Evolutionary conservation across 2,797 vertebrate species (phyloP), one percentile per base, ranked within the genome.

Genomic region (Gastrophryne carolinensis): DNA sequence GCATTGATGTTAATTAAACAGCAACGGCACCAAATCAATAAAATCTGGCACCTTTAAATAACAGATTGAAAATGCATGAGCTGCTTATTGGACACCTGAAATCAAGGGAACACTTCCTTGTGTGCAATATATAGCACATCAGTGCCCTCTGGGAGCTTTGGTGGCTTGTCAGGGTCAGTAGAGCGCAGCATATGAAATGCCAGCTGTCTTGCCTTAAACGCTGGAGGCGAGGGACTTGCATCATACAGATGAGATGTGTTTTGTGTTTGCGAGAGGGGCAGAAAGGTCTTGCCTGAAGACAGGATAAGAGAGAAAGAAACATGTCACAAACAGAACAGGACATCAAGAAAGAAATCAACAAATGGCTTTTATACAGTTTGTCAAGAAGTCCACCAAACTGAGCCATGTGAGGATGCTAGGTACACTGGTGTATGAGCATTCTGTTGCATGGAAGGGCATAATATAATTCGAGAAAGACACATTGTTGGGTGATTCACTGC

Each of bases 161-260:
- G 67, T 70, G 67, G 57, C 60, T 77, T 77, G 54, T 77, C 67
- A 64, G 60, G 75, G 75, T 77, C 75, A 77, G 39, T 54, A 65
- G 75, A 77, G 66, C 75, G 39, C 67, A 77, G 24, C 67, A 71
- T 71, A 54, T 77, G 67, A 77, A 77, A 77, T 71, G 75, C 67
- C 75, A 77, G 58, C 75, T 71, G 67, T 65, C 58, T 71, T 64
- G 75, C 56, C 67, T 77, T 64, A 71, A 77, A 77, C 34, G 67
- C 60, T 77, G 53, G 75, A 77, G 67, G 67, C 67, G 57, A 71
- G 75, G 67, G 75, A 77, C 60, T 77, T 71, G 60, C 67, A 63
- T 71, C 50, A 77, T 64, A 71, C 75, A 65, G 50, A 77, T 64
- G 52, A 64, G 67, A 77, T 50, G 39, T 58, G 50, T 64, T 71